Evolutionary conservation across 2,888 invertebrate genomes (phyloP), one percentile per base, ranked within the genome.

Genomic region (Agrochola macilenta): DNA sequence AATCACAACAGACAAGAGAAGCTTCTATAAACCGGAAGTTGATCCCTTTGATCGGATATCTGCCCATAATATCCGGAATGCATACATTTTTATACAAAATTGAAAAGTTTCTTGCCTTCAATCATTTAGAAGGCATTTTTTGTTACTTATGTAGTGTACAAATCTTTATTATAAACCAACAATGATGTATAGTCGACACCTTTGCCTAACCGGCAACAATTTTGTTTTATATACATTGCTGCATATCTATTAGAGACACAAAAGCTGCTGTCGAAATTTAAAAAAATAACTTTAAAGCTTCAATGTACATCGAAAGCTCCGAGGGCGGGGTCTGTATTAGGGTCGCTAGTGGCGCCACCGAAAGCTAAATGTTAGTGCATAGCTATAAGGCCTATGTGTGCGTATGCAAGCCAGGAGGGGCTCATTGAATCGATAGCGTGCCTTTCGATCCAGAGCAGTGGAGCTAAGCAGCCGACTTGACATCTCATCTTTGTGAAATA

Each of bases 271-370:
- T 30, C 8, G 12, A 52, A 20, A 20, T 30, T n/a, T 17, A 17
- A 30, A 60, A 26, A 17, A 60, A 0, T 2, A 1, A 30, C 35
- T 43, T 30, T 17, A 52, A 57, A 61, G 20, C 52, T 46, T 68
- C 82, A 69, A 77, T 82, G 76, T 82, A 81, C 52, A 61, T 76
- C 65, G 26, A 58, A 81, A 66, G 46, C 58, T 58, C 17, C 9
- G 26, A 39, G 69, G 81, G 81, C 58, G 63, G n/a, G 12, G 49
- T 26, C 4, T 64, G 5, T 39, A 30, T 30, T 30, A 58, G 61
- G 79, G 71, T 35, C 30, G 35, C 9, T 68, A 58, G n/a, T 54
- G n/a, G 60, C 35, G 39, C 54, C 52, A 43, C 5, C 43, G 12
- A 43, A 26, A 63, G 52, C 61, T 63, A 60, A 70, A 60, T 58